Evolutionary conservation across 2,888 invertebrate species (phyloP), one percentile per base, ranked within the genome.

Genomic region (Capitulum mitella): DNA sequence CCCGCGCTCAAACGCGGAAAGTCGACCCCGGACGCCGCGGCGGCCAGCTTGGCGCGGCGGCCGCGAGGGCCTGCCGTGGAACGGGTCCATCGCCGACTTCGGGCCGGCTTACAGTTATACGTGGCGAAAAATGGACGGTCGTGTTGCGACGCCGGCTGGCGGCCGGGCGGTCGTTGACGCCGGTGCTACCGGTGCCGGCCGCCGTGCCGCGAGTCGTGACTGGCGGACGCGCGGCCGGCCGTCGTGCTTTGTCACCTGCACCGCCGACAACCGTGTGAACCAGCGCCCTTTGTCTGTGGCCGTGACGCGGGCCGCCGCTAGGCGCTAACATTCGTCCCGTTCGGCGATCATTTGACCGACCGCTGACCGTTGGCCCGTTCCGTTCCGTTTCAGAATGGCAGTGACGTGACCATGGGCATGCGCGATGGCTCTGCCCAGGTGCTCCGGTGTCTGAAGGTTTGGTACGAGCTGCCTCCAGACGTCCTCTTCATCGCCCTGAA

Each of bases 371-470:
- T 61, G 29, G 26, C 8, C 29, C 19, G n/a, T 43, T 26, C 16
- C 37, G 16, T 40, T 14, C 37, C 51, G 80, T 83, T 83, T 0
- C 85, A 90, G 90, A 89, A 88, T 83, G 89, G 82, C 74, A 81
- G 91, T 81, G 93, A 93, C 85, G 92, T 93, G 84, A 92, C 92
- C 78, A 89, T 90, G 78, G 91, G 90, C 77, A 91, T 91, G 76
- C 89, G 94, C 74, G 92, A 94, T 86, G 92, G 92, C 82, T 92
- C 93, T 32, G 93, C 92, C 1, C 92, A 93, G 86, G 91, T 92
- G 83, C 87, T 94, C 83, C 89, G 93, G 82, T 93, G 92, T 85
- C 89, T 93, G 82, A 93, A 93, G 86, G 91, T 93, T 84, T 93
- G 93, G 93, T 93, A 91, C 87, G 93, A 93, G 85, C 87, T 93